phyloP scores from a whole-genome alignment of 23 tunicate genomes.

The Ascidia mentula region DNA sequence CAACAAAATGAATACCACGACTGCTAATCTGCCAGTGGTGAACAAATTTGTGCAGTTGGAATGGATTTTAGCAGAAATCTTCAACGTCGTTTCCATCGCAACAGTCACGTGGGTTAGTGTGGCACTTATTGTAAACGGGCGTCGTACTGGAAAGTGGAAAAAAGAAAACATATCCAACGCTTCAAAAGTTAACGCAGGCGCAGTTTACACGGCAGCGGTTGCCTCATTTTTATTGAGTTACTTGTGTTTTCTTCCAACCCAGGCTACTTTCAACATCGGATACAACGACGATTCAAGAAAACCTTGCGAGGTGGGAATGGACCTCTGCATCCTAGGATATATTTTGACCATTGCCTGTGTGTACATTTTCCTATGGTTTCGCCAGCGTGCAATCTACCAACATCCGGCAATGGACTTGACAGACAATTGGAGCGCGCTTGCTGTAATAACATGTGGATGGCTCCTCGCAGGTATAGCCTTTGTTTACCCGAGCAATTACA shows the following conservation, averaged over 20 bases:
- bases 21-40: background rate
- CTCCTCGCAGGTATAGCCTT: background rate
- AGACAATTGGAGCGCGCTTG: background rate
- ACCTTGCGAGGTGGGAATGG: background rate
- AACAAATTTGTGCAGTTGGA: background rate
- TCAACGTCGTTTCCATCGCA: background rate
- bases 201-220: background rate
- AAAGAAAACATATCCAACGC: background rate
- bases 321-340: background rate
- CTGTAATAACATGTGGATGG: background rate
- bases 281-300: background rate
- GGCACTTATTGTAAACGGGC: background rate
- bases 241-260: background rate
- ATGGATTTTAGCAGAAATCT: conserved; percentile 9
- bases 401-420: background rate
- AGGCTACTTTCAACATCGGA: background rate
- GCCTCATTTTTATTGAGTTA: background rate
- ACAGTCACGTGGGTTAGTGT: background rate
- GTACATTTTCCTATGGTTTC: conserved; percentile 10
- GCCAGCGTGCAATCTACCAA: conserved; percentile 7
- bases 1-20: no score
- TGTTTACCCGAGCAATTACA: background rate
- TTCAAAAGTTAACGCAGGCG: background rate
- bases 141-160: conserved; percentile 2
- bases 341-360: background rate